These are phyloP conservation scores for Subanguina moxae DNA, from an alignment of 1,140 invertebrate genomes.

Conservation along the genomic window DNA sequence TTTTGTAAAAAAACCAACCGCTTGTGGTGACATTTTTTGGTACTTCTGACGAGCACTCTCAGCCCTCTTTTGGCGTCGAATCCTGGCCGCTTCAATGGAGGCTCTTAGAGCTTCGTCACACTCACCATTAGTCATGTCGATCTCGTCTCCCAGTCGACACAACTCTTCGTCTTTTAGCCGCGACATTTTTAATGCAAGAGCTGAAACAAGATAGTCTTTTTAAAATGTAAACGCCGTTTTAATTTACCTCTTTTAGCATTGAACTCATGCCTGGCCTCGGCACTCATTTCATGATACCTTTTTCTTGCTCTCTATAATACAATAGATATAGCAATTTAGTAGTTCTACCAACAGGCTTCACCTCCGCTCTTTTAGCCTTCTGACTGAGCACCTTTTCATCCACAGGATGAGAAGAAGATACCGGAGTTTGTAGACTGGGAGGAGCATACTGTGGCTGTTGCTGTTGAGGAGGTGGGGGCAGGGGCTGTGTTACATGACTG, in stretches of 20 bases:
- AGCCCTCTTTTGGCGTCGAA: constrained; percentile 16
- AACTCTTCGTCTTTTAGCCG: constrained; percentile 18
- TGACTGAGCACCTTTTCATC: constrained; percentile 17
- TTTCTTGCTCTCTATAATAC: neutral
- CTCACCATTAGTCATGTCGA: neutral
- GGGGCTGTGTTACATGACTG: constrained; percentile 11
- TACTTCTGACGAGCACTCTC: constrained; percentile 24
- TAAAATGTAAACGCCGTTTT: too few relatives aligned
- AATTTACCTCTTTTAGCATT: constrained; percentile 25
- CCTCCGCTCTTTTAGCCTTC: constrained; percentile 27
- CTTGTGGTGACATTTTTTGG: constrained; percentile 3
- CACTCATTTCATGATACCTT: constrained; percentile 31
- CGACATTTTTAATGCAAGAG: constrained; percentile 23
- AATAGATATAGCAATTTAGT: neutral
- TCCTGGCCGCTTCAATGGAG: constrained; percentile 22
- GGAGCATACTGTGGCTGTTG: neutral
- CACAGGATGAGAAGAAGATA: neutral
- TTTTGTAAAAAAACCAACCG: neutral
- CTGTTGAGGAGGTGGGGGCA: constrained; percentile 3
- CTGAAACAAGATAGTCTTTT: neutral
- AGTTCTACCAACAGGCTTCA: neutral
- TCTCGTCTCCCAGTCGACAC: constrained; percentile 24
- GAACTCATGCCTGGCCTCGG: constrained; percentile 27
- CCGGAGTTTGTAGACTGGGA: neutral
- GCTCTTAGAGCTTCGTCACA: constrained; percentile 1